Evolutionary conservation across 1,140 invertebrate genomes (phyloP).

Genomic region (Araneus ventricosus): DNA sequence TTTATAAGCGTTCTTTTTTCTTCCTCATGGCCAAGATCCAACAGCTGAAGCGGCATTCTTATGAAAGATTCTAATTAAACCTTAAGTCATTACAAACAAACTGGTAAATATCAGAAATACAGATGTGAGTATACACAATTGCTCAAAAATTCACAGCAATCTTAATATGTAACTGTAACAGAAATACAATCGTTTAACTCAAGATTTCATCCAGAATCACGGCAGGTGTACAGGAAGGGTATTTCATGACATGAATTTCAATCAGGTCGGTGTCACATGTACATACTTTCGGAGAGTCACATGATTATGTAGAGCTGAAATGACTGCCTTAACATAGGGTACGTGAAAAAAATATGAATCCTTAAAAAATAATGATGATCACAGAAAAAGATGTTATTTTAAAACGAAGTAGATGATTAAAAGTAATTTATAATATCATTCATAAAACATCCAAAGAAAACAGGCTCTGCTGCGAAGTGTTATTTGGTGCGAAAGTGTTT

Average conservation of each 20-base stretch:
- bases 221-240: not conserved
- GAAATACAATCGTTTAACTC: too few species aligned
- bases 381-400: not conserved
- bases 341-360: not conserved
- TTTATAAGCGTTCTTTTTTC: not conserved
- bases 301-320: not conserved
- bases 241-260: not conserved
- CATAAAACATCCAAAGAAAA: too few species aligned
- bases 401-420: not conserved
- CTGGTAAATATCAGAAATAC: too few species aligned
- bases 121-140: too few species aligned
- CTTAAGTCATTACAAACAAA: not conserved
- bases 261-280: not conserved
- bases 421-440: too few species aligned
- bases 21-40: not conserved
- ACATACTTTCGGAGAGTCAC: not conserved
- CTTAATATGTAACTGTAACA: too few species aligned
- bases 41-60: not conserved
- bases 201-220: too few species aligned
- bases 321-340: not conserved
- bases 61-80: not conserved
- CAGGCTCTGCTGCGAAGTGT: too few species aligned
- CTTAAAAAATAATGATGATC: not conserved
- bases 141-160: too few species aligned
- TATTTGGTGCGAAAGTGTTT: too few species aligned